Base-by-base conservation (phyloP, 92 coral and sea anemone species). In the Ricordea florida region DNA sequence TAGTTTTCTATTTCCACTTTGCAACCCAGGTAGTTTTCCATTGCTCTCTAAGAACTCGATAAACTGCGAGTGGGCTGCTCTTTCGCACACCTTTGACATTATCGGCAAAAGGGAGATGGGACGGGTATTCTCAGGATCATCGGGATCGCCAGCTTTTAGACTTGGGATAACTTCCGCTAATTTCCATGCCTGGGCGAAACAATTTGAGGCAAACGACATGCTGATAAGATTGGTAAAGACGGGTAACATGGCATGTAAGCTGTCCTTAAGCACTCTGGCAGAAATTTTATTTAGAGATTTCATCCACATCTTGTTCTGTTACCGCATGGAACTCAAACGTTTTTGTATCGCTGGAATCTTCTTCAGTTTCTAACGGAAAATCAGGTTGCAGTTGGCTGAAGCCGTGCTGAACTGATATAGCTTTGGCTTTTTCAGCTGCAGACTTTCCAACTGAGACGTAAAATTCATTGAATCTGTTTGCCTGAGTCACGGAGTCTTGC, bases 211-310 rank as follows among this genome's bases (percentile, higher is more conserved):
- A 42, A 82, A 82, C 6, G 76, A 83, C 28, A 26, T 7, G 26
- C 66, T 83, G 6, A 83, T 66, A 9, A 69, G 52, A 35, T 22
- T 50, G 13, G 85, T 79, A 15, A 79, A 21, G 20, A 22, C 27
- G n/a, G 79, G 27, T 14, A 78, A 5, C 7, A 57, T 79, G 4
- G 40, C 68, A 1, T 69, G 60, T 44, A 57, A 35, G 49, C 81
- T 72, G 64, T 80, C 79, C 52, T 80, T 80, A 15, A 80, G 72
- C 24, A 80, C 50, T 45, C 80, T 70, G 25, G 86, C 86, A 4
- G 72, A 6, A 33, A 80, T 32, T 29, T 80, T 71, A 40, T 71
- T 15, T n/a, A 17, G 30, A n/a, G 24, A 30, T 30, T 59, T 36
- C 16, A 31, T 36, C 15, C 28, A 57, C 49, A 28, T 70, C 76